A percentile compares a stretch with the other conserved stretches of the same genome.
phyloP scores from a whole-genome alignment of 2,113 vertebrate genomes.

The Euleptes europaea region DNA sequence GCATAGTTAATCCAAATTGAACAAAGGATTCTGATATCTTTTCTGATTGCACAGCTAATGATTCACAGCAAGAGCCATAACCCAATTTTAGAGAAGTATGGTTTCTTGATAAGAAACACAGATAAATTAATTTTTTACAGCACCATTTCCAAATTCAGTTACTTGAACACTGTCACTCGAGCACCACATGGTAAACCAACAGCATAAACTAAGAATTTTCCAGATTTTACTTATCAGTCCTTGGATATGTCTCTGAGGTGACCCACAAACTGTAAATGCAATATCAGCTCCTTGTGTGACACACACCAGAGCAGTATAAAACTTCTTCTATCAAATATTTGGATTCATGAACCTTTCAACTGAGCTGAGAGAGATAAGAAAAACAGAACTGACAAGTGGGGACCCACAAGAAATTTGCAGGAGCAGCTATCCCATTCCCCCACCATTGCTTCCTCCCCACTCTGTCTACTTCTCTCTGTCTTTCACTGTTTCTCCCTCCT shows the following conservation, averaged over 20 bases:
- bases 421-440: too few species aligned
- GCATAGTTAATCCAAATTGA: conserved; percentile 29
- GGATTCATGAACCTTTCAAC: not conserved
- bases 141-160: conserved; percentile 28
- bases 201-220: conserved; percentile 9
- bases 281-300: not conserved
- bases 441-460: too few species aligned
- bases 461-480: too few species aligned
- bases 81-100: conserved; percentile 35
- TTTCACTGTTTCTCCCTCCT: too few species aligned
- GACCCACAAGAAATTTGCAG: too few species aligned
- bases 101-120: conserved; percentile 29
- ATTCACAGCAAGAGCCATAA: conserved; percentile 35
- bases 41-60: conserved; percentile 39
- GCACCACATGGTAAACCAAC: conserved; percentile 16
- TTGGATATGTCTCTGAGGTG: conserved; percentile 24
- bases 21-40: not conserved
- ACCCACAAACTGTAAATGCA: conserved; percentile 6
- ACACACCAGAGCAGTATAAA: not conserved
- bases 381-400: fast-evolving
- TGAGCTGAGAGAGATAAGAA: conserved; percentile 7
- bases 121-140: conserved; percentile 27
- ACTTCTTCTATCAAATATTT: not conserved
- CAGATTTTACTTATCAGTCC: not conserved
- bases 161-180: conserved; percentile 3